Evolutionary conservation across 2,113 vertebrate species (phyloP).

Genomic region (Onychorhynchus coronatus): DNA sequence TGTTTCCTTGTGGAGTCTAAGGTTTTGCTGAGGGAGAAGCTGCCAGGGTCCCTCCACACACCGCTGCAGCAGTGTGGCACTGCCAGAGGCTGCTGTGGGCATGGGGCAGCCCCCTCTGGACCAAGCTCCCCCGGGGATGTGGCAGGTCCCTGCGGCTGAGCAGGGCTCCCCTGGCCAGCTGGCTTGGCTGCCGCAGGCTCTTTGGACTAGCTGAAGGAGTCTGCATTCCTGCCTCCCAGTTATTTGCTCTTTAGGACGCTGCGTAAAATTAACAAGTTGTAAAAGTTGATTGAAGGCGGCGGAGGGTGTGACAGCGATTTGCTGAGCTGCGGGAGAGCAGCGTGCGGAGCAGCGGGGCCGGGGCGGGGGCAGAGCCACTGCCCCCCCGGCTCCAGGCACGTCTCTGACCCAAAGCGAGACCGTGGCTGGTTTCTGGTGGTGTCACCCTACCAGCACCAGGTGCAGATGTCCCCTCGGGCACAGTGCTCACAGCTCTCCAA

Average conservation of each 20-base stretch:
- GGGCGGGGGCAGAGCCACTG: not conserved
- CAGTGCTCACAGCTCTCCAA: not conserved
- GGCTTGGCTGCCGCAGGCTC: slow-evolving; percentile 48
- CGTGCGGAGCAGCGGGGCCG: not conserved
- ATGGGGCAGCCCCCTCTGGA: not conserved
- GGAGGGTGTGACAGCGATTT: slow-evolving; percentile 72
- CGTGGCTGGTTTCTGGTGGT: not conserved
- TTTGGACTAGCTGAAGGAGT: slow-evolving; percentile 67
- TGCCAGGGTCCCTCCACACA: not conserved
- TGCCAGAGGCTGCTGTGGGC: not conserved
- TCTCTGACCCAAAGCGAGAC: not conserved
- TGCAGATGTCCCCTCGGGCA: not conserved
- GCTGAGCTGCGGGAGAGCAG: slow-evolving; percentile 48
- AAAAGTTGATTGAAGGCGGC: slow-evolving; percentile 76
- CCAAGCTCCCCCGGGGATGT: not conserved
- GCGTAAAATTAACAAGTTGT: slow-evolving; percentile 80
- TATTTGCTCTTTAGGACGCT: slow-evolving; percentile 77
- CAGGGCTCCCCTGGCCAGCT: slow-evolving; percentile 58
- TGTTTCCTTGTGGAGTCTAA: not conserved
- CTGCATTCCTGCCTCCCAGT: slow-evolving; percentile 70
- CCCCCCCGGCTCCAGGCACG: rapidly evolving
- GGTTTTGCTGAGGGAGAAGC: slow-evolving; percentile 15
- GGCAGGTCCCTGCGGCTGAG: slow-evolving; percentile 52
- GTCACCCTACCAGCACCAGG: not conserved
- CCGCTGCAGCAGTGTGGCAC: not conserved